phyloP scores from a whole-genome alignment of 1,140 invertebrate genomes.

The Trichoplusia ni region DNA sequence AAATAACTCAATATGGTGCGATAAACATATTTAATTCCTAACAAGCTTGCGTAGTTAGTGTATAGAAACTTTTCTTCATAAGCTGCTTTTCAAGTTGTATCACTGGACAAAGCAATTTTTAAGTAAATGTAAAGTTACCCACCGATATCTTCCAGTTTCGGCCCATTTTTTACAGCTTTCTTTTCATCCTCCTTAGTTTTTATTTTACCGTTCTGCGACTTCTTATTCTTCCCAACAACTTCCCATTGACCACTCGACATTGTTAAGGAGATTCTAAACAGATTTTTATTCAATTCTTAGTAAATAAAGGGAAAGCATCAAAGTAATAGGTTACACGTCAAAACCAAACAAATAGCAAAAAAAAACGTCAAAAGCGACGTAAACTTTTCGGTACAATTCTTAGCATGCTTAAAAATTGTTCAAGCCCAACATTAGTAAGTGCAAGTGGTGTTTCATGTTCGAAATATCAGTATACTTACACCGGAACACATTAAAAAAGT shows the following conservation, averaged over 20 bases:
- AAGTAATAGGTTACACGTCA: conserved; percentile 70
- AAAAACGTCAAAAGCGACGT: conserved; percentile 48
- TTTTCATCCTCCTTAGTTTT: conserved; percentile 84
- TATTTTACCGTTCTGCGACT: conserved; percentile 84
- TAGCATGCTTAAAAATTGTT: not conserved
- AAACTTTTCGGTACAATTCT: not conserved
- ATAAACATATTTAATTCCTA: too few species aligned
- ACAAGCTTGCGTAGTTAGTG: too few species aligned
- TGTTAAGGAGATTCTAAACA: conserved; percentile 50
- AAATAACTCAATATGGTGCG: too few species aligned
- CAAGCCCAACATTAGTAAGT: too few species aligned
- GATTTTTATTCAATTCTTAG: conserved; percentile 55
- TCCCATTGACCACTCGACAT: conserved; percentile 89
- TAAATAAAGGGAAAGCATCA: conserved; percentile 70
- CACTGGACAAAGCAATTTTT: not conserved
- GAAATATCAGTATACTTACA: not conserved
- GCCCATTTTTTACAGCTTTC: conserved; percentile 69
- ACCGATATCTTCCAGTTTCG: conserved; percentile 74
- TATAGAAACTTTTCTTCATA: too few species aligned
- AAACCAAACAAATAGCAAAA: conserved; percentile 69
- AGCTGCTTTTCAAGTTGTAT: too few species aligned
- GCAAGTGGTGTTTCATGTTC: too few species aligned
- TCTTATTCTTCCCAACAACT: conserved; percentile 88
- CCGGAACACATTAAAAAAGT: conserved; percentile 42
- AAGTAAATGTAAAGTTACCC: conserved; percentile 37